These are phyloP conservation scores for Rhinopithecus roxellana DNA, from an alignment of 2,113 vertebrate species.

Conservation along the genomic window DNA sequence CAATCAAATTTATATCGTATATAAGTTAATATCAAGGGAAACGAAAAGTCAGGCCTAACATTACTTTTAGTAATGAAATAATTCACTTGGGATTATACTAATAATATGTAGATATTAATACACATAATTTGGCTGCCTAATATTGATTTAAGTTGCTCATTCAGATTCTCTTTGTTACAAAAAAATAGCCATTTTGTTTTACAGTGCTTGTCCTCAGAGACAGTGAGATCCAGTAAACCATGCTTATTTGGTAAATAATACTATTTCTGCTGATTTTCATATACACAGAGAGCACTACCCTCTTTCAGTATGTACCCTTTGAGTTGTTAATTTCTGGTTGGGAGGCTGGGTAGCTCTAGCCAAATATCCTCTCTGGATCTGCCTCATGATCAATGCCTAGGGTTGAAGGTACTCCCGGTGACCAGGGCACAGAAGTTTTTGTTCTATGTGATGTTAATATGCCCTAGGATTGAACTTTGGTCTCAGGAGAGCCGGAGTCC, in stretches of 20 bases:
- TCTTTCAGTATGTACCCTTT: neutral
- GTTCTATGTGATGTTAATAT: neutral
- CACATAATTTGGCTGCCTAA: constrained; percentile 67
- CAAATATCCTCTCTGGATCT: neutral
- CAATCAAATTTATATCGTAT: constrained; percentile 52
- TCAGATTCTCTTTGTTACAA: constrained; percentile 67
- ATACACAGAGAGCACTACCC: neutral
- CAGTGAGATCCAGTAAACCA: neutral
- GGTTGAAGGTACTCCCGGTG: neutral
- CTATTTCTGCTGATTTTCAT: constrained; percentile 26
- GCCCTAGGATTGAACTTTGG: constrained; percentile 21
- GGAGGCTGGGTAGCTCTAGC: neutral
- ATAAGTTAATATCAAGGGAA: constrained; percentile 64
- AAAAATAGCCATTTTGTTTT: constrained; percentile 66
- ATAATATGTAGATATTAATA: constrained; percentile 73
- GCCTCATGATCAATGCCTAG: neutral
- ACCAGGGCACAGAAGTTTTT: neutral
- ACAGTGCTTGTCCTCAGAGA: neutral
- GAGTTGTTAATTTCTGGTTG: neutral
- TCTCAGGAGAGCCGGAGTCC: neutral
- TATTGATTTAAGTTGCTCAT: constrained; percentile 77
- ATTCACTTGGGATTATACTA: constrained; percentile 70
- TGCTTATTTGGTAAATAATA: constrained; percentile 62
- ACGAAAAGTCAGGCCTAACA: constrained; percentile 60
- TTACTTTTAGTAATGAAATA: constrained; percentile 66